These are phyloP conservation scores for Sinocyclocheilus maitianheensis DNA, from an alignment of 2,113 vertebrate species.

Conservation along the genomic window DNA sequence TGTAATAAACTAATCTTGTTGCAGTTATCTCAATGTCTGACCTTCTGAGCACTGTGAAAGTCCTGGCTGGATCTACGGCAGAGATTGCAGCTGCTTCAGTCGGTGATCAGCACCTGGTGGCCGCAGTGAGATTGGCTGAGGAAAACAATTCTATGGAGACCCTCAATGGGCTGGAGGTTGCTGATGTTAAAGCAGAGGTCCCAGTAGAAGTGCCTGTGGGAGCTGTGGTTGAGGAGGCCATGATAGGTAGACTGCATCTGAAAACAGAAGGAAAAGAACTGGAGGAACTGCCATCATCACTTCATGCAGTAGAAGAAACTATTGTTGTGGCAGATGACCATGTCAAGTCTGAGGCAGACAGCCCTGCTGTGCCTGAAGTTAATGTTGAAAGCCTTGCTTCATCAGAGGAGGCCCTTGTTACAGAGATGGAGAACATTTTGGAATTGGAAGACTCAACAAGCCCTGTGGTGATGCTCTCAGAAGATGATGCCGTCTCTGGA, in stretches of 20 bases:
- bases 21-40: conserved; percentile 49
- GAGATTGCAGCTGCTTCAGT: conserved; percentile 70
- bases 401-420: background rate
- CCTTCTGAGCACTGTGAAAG: conserved; percentile 61
- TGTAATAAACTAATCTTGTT: conserved; percentile 21
- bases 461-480: background rate
- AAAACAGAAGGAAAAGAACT: background rate
- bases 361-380: background rate
- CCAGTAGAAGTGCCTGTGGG: conserved; percentile 7
- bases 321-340: background rate
- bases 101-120: conserved; percentile 50
- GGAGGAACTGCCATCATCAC: background rate
- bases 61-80: conserved; percentile 50
- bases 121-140: conserved; percentile 49
- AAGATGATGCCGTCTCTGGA: background rate
- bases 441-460: conserved; percentile 26
- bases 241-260: background rate
- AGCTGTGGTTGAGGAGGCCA: conserved; percentile 15
- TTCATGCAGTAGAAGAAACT: background rate
- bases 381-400: background rate
- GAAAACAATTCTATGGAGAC: background rate
- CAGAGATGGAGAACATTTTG: background rate
- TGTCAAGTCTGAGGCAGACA: background rate
- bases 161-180: background rate
- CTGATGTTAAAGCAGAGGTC: background rate